Conservation (phyloP, 1,140 invertebrate species). For the Aphelinus certus region DNA sequence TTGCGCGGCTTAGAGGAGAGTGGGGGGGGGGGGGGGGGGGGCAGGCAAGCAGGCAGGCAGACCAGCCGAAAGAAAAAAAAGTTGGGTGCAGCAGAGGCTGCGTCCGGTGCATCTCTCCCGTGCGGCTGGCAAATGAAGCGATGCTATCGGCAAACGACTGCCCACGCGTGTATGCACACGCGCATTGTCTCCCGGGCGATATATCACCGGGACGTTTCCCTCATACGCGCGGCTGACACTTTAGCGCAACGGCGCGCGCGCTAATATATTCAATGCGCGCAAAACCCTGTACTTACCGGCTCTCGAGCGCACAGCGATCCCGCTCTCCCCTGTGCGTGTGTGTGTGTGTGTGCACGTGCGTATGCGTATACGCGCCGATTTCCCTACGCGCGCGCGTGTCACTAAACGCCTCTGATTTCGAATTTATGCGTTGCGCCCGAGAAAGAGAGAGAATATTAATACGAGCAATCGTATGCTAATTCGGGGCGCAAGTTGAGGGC, state of each 20-base stretch:
- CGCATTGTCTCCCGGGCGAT: constrained; percentile 42
- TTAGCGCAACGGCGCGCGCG: neutral
- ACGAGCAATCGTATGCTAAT: constrained; percentile 13
- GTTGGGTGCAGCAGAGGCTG: too few species aligned
- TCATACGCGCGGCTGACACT: constrained; percentile 2
- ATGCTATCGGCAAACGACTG: constrained; percentile 39
- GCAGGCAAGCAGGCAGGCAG: too few species aligned
- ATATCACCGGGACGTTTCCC: neutral
- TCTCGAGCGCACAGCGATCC: neutral
- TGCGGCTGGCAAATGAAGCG: constrained; percentile 39
- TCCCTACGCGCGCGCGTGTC: neutral
- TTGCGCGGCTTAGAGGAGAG: constrained; percentile 2
- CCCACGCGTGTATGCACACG: constrained; percentile 38
- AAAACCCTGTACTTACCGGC: constrained; percentile 5
- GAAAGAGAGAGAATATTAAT: neutral
- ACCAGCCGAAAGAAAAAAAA: too few species aligned
- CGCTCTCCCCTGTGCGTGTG: neutral
- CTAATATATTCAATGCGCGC: constrained; percentile 25
- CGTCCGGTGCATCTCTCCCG: too few species aligned
- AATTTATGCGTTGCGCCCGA: constrained; percentile 21
- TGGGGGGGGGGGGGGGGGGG: too few species aligned
- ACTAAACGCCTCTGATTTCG: constrained; percentile 11
- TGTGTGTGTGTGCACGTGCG: too few species aligned
- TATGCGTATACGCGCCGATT: too few species aligned
- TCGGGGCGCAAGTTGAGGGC: too few species aligned